phyloP scores from a whole-genome alignment of 2,888 invertebrate species.

The Malthinus flaveolus region DNA sequence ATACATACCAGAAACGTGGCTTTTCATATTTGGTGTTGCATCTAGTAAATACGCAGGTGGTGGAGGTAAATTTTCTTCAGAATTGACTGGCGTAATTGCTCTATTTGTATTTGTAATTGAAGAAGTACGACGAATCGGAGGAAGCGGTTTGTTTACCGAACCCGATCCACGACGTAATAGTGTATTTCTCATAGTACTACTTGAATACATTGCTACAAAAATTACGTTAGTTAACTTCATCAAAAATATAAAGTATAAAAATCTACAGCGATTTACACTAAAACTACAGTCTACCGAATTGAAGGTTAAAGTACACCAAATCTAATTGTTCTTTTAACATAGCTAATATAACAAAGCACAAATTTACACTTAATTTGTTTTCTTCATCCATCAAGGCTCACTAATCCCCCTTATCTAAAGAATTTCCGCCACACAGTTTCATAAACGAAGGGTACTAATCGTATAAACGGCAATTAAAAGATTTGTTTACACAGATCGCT shows the following conservation, averaged over 20 bases:
- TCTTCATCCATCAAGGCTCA: too few species aligned
- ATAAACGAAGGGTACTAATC: too few species aligned
- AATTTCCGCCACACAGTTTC: too few species aligned
- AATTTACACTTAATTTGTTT: background rate
- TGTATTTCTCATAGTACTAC: constrained; percentile 50
- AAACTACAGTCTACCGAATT: too few species aligned
- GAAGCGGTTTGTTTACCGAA: constrained; percentile 72
- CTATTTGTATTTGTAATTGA: constrained; percentile 58
- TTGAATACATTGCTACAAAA: constrained; percentile 42
- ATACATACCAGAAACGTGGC: constrained; percentile 17
- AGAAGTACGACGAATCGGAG: constrained; percentile 82
- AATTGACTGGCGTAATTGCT: constrained; percentile 51
- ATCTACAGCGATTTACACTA: too few species aligned
- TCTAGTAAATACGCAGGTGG: constrained; percentile 80
- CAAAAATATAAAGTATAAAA: background rate
- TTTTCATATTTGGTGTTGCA: constrained; percentile 35
- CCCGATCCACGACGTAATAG: constrained; percentile 63
- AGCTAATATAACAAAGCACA: background rate
- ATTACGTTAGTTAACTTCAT: background rate
- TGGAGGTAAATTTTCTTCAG: constrained; percentile 66
- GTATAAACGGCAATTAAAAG: too few species aligned
- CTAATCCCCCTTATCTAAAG: too few species aligned
- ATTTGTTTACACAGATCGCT: too few species aligned
- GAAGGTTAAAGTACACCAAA: too few species aligned
- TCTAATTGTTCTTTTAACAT: too few species aligned